A percentile compares a stretch with the other conserved stretches of the same genome.
phyloP scores from a whole-genome alignment of 2,797 vertebrate genomes.

The Macropodus opercularis region DNA sequence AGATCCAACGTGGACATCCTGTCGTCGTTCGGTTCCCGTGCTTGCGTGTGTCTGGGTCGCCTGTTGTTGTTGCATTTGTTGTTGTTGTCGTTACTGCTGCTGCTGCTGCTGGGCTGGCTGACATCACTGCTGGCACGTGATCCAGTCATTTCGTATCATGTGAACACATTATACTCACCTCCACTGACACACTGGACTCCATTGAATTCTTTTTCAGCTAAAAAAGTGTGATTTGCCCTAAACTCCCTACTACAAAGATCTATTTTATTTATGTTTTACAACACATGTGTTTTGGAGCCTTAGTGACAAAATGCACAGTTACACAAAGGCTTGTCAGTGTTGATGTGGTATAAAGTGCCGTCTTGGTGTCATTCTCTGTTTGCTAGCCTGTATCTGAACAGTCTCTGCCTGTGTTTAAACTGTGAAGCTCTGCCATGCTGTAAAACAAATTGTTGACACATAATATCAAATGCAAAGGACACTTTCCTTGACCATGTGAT shows the following conservation, averaged over 20 bases:
- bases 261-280: not conserved
- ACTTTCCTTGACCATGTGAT: conserved; percentile 11
- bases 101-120: conserved; percentile 18
- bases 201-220: not conserved
- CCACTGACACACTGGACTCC: not conserved
- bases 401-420: conserved; percentile 35
- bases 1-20: conserved; percentile 15
- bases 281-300: not conserved
- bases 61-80: conserved; percentile 6
- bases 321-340: conserved; percentile 23
- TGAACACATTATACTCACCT: conserved; percentile 9
- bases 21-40: conserved; percentile 20
- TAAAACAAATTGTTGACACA: conserved; percentile 13
- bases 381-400: conserved; percentile 33
- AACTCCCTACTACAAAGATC: not conserved
- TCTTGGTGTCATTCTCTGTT: conserved; percentile 31
- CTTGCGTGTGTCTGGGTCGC: conserved; percentile 31
- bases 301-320: not conserved
- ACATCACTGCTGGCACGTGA: conserved; percentile 32
- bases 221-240: not conserved
- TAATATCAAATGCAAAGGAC: conserved; percentile 8
- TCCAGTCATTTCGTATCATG: conserved; percentile 15
- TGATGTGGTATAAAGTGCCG: conserved; percentile 32
- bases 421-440: conserved; percentile 37
- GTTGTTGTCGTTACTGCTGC: not conserved